Base-by-base conservation (phyloP, 2,113 vertebrate genomes). In the Chloebia gouldiae region DNA sequence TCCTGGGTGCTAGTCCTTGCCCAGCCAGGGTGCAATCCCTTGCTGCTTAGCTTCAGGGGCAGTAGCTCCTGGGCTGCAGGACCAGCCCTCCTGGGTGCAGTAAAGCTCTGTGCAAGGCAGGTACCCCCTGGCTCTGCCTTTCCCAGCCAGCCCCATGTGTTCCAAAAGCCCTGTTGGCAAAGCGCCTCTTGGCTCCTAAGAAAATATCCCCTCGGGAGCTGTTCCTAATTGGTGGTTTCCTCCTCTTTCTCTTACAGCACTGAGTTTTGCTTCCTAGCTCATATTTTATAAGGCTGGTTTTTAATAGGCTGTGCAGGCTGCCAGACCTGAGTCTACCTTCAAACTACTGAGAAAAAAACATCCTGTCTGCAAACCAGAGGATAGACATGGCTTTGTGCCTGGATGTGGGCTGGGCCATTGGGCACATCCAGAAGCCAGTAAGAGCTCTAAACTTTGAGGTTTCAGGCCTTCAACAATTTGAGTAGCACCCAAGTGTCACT, bases 211-310 rank as follows among this genome's bases (percentile, higher is more conserved):
- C 90, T 76, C 4, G 0, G 72, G 94, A 83, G 44, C 78, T 96
- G 78, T 76, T 95, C 92, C 84, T 97, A 97, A 96, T 96, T 95
- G 84, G 93, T 97, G 96, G 94, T 97, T 97, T 96, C 96, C 96
- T 95, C 61, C 61, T 94, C 72, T 35, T 92, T 85, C 86, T 90
- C 92, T 89, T 85, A 87, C 59, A 56, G 86, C 1, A 0, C 81
- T 90, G 92, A 13, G 3, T 95, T 94, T 97, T 95, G 68, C 93
- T 96, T 90, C 86, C 85, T 96, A 92, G 83, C 81, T 97, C 78
- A 59, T 90, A 91, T 93, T 96, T 97, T 96, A 95, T 90, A 91
- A 85, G 94, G 86, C 73, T 94, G 71, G 3, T 70, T 97, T 96
- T 94, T 95, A 94, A 92, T 50, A 91, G 90, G 57, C 53, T 3